Percentiles rank a stretch among this genome's conserved stretches.
Evolutionary conservation across 1,140 invertebrate species (phyloP).

Genomic region (Drosophila sproati): DNA sequence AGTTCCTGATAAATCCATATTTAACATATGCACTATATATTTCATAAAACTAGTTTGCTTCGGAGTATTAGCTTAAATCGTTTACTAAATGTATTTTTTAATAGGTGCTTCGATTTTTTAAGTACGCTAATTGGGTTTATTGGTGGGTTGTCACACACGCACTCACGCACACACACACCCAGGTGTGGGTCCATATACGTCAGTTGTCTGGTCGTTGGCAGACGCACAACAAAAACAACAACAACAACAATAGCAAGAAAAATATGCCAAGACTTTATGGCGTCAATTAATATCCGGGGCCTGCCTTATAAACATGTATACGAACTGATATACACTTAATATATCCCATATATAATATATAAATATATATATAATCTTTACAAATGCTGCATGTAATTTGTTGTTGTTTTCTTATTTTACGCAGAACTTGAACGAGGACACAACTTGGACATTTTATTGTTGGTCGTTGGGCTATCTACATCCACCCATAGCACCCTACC

Average conservation of each 20-base stretch:
- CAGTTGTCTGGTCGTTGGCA: slow-evolving; percentile 60
- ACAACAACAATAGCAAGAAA: background rate
- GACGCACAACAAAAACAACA: slow-evolving; percentile 53
- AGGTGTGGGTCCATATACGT: slow-evolving; percentile 5
- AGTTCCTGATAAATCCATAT: too few species aligned
- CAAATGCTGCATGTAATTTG: background rate
- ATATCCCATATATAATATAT: slow-evolving; percentile 13
- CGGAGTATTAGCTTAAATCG: too few species aligned
- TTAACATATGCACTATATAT: too few species aligned
- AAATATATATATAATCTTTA: slow-evolving; percentile 4
- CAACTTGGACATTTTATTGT: background rate
- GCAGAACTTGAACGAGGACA: slow-evolving; percentile 44
- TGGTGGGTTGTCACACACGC: too few species aligned
- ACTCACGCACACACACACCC: too few species aligned
- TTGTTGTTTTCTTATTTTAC: slow-evolving; percentile 24
- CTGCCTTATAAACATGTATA: slow-evolving; percentile 25
- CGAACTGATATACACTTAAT: background rate
- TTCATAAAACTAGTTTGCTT: too few species aligned
- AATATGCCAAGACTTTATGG: slow-evolving; percentile 51
- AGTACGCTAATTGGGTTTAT: too few species aligned
- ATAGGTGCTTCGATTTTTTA: too few species aligned
- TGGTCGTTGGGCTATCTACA: background rate
- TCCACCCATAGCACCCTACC: background rate
- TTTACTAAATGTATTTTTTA: too few species aligned
- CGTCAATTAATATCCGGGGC: slow-evolving; percentile 72